A percentile compares a stretch with the other conserved stretches of the same genome.
Conservation (phyloP, 2,888 invertebrate genomes). For the Nematopogon swammerdamellus region DNA sequence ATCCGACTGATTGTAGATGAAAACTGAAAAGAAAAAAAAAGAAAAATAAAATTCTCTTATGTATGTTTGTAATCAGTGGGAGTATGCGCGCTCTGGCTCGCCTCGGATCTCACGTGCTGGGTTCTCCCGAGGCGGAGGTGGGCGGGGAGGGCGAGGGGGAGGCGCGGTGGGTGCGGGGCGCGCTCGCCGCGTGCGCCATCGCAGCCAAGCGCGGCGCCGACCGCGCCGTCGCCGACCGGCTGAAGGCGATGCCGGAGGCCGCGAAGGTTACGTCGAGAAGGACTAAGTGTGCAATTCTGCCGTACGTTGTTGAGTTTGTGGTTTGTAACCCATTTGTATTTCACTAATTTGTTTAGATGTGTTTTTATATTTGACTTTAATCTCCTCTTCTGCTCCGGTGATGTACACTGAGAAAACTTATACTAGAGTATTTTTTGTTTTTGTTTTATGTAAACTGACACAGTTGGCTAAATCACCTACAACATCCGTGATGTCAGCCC, state of each 20-base stretch:
- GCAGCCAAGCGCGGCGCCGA: conserved; percentile 68
- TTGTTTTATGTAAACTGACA: too few species aligned
- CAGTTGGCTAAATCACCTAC: too few species aligned
- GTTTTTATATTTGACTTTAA: too few species aligned
- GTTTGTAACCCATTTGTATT: conserved; percentile 33
- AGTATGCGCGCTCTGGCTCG: conserved; percentile 92
- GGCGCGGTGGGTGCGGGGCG: conserved; percentile 32
- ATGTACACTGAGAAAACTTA: too few species aligned
- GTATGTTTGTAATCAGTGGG: too few species aligned
- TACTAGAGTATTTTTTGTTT: too few species aligned
- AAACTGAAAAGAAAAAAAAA: too few species aligned
- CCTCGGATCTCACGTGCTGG: conserved; percentile 89
- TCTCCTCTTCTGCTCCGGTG: too few species aligned
- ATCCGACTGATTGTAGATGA: too few species aligned
- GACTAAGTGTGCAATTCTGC: conserved; percentile 84
- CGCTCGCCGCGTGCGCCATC: conserved; percentile 33
- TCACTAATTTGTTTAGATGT: too few species aligned
- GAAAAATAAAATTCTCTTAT: too few species aligned
- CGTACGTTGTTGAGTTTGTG: conserved; percentile 88
- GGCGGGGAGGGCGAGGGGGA: conserved; percentile 33
- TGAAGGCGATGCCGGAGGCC: conserved; percentile 74
- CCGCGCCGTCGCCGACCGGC: conserved; percentile 81
- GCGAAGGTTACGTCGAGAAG: conserved; percentile 34
- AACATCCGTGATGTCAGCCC: too few species aligned
- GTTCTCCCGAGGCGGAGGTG: conserved; percentile 83